These are phyloP conservation scores for Ichneumon xanthorius DNA, from an alignment of 2,888 invertebrate species.

Conservation along the genomic window DNA sequence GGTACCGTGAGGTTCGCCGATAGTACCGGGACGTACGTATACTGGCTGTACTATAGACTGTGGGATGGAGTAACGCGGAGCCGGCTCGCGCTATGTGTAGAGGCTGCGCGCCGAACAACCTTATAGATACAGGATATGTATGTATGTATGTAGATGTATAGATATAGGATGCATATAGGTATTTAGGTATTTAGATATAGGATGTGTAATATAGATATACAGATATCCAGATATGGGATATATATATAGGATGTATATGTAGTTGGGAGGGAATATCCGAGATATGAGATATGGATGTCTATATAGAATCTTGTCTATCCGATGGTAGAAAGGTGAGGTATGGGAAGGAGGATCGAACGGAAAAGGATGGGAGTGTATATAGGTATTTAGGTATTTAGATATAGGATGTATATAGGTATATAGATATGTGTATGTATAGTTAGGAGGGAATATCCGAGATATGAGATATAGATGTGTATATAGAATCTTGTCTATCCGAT, in stretches of 20 bases:
- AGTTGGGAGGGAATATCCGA: conserved; percentile 31
- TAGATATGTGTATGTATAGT: not conserved
- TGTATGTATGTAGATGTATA: not conserved
- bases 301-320: conserved; percentile 41
- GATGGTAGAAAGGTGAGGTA: conserved; percentile 42
- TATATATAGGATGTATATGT: not conserved
- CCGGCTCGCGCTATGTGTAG: conserved; percentile 31
- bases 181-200: conserved; percentile 44
- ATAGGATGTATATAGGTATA: conserved; percentile 40
- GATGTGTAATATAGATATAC: not conserved
- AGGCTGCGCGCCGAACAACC: not conserved
- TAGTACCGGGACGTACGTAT: conserved; percentile 40
- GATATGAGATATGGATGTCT: conserved; percentile 40
- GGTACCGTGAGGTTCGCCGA: conserved; percentile 56
- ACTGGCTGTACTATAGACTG: conserved; percentile 13
- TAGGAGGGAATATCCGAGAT: conserved; percentile 41
- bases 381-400: not conserved
- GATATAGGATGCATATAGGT: not conserved
- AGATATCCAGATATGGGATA: not conserved
- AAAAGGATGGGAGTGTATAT: conserved; percentile 57
- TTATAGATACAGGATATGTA: conserved; percentile 8
- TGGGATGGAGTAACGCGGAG: conserved; percentile 17
- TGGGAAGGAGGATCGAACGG: conserved; percentile 61
- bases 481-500: conserved; percentile 38
- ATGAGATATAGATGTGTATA: conserved; percentile 46